Conservation (phyloP, 2,113 vertebrate species). For the Alces alces region DNA sequence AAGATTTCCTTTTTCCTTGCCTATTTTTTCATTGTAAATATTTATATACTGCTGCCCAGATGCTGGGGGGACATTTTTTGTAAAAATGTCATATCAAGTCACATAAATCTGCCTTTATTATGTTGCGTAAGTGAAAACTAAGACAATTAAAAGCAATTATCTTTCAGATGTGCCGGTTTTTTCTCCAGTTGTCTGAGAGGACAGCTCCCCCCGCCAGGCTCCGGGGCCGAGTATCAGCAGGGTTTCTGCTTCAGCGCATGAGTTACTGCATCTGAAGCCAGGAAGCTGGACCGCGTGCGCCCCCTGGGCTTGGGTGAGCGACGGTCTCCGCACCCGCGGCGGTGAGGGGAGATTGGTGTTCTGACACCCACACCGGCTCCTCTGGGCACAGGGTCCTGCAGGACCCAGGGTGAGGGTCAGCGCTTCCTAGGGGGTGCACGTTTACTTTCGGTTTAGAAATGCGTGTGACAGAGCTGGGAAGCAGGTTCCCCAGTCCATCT, state of each 20-base stretch:
- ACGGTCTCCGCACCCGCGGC: rapidly evolving
- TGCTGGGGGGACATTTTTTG: conserved; percentile 48
- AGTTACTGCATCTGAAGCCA: neutral
- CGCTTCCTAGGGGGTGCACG: neutral
- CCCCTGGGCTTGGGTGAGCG: neutral
- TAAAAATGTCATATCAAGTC: conserved; percentile 69
- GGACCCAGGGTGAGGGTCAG: neutral
- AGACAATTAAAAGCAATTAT: conserved; percentile 73
- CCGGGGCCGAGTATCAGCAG: too few species aligned
- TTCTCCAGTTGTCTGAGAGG: neutral
- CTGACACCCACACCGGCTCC: neutral
- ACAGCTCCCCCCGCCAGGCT: rapidly evolving
- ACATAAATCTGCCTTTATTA: conserved; percentile 59
- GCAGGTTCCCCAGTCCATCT: neutral
- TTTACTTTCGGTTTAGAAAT: neutral
- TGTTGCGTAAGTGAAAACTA: conserved; percentile 51
- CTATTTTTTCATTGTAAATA: conserved; percentile 78
- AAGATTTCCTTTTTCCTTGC: conserved; percentile 62
- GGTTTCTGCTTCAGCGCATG: rapidly evolving
- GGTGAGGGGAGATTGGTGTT: neutral
- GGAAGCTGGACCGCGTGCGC: rapidly evolving
- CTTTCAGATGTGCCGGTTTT: conserved; percentile 46
- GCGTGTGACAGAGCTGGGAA: neutral
- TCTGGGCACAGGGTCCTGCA: neutral
- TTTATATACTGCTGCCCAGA: conserved; percentile 69